Evolutionary conservation across 2,113 vertebrate species (phyloP), one percentile per base, ranked within the genome.

Genomic region (Setophaga coronata): DNA sequence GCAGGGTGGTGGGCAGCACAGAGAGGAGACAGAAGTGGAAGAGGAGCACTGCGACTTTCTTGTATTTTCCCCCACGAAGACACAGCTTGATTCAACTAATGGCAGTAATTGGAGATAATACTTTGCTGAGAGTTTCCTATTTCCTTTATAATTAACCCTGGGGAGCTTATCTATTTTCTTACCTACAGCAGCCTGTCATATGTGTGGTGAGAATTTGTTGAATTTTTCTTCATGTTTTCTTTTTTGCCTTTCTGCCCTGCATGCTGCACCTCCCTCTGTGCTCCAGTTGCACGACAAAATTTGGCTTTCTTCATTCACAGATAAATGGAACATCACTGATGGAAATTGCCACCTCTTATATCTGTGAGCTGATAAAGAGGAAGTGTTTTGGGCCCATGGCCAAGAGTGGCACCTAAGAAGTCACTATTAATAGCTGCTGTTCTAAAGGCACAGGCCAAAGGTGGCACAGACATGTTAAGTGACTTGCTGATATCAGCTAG

Each of bases 31-130:
- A 69, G 36, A 89, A 64, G n/a, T 4, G 5, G 51, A 50, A 72
- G 34, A 61, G 40, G 17, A 88, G 19, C 9, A 4, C 26, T 79
- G 34, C 0, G 0, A 57, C 10, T 72, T 72, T 82, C 53, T 77
- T 64, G 36, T 4, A 0, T 72, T 82, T 25, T 74, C 12, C 7
- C 50, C 48, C 4, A 8, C 7, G n/a, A 88, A 96, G 79, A 65
- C 40, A 64, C 90, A 94, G 74, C 48, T 94, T 94, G 88, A 91
- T 65, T 85, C 79, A 80, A 80, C 28, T 82, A 72, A 80, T 82
- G 58, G 12, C 42, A 88, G 66, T 90, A 92, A 90, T 80, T 80
- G 93, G 40, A 62, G 65, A 73, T 79, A 82, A 62, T 71, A 42
- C 57, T 58, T 94, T 47, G 17, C 54, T 82, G 72, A 23, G 61